Evolutionary conservation across 1,140 invertebrate genomes (phyloP).

Genomic region (Brachionus plicatilis): DNA sequence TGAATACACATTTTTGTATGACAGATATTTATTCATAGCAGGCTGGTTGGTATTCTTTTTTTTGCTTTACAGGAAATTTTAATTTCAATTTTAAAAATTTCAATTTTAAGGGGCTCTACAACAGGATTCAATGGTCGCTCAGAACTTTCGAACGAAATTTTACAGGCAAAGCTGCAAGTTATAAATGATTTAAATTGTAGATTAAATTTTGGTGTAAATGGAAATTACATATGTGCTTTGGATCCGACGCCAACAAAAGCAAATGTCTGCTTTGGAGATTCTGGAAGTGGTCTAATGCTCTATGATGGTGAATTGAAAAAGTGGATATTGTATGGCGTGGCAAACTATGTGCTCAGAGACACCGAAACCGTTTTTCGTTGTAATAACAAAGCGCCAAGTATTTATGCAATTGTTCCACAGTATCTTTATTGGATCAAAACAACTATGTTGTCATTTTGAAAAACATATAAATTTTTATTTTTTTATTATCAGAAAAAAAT

Average conservation of each 20-base stretch:
- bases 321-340: not conserved
- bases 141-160: not conserved
- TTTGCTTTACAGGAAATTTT: not conserved
- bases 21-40: not conserved
- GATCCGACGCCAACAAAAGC: not conserved
- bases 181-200: not conserved
- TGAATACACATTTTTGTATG: not conserved
- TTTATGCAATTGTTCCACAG: constrained; percentile 5
- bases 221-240: not conserved
- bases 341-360: not conserved
- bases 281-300: not conserved
- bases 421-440: not conserved
- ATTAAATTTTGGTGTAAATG: not conserved
- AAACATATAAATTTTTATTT: no score
- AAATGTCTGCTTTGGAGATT: constrained; percentile 7
- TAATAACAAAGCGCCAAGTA: not conserved
- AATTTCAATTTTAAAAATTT: not conserved
- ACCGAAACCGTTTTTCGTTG: not conserved
- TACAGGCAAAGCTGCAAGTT: not conserved
- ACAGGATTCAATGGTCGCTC: not conserved
- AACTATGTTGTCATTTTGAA: no score
- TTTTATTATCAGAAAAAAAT: no score
- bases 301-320: not conserved
- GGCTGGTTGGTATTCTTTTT: not conserved
- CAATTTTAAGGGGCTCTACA: not conserved